Percentiles rank a stretch among this genome's conserved stretches.
These are phyloP conservation scores for Mus caroli DNA, from an alignment of 2,797 vertebrate species.

Conservation along the genomic window DNA sequence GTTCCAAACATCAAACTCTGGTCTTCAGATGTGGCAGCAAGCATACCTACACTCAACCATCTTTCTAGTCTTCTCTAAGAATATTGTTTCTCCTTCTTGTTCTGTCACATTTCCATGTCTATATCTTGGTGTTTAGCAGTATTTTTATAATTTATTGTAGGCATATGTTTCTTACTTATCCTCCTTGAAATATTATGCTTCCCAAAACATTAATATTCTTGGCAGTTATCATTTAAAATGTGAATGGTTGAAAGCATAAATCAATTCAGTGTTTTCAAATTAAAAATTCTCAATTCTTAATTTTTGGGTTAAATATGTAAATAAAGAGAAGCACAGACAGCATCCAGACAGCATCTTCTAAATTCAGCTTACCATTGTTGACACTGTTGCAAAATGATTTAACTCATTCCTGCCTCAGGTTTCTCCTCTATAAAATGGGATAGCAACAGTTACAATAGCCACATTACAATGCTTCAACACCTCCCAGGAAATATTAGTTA, in stretches of 20 bases:
- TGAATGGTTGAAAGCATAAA: background rate
- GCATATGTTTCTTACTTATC: background rate
- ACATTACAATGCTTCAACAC: background rate
- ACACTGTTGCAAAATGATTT: background rate
- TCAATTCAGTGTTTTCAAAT: background rate
- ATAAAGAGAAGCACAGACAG: background rate
- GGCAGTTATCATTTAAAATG: background rate
- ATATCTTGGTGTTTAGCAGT: background rate
- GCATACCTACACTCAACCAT: background rate
- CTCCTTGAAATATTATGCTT: background rate
- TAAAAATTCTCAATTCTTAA: background rate
- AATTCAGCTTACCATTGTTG: background rate
- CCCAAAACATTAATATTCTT: background rate
- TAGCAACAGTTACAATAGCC: background rate
- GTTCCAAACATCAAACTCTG: background rate
- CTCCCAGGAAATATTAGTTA: background rate
- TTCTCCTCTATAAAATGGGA: background rate
- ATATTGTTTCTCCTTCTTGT: background rate
- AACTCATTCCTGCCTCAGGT: background rate
- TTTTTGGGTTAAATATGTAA: background rate
- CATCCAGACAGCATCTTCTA: background rate
- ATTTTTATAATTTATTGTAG: background rate
- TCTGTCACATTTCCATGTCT: background rate
- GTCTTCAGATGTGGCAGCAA: background rate
- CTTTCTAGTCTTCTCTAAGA: background rate